A percentile compares a stretch with the other conserved stretches of the same genome.
Conservation (phyloP, 2,888 invertebrate genomes). For the Chaetogeoica ovagalla region DNA sequence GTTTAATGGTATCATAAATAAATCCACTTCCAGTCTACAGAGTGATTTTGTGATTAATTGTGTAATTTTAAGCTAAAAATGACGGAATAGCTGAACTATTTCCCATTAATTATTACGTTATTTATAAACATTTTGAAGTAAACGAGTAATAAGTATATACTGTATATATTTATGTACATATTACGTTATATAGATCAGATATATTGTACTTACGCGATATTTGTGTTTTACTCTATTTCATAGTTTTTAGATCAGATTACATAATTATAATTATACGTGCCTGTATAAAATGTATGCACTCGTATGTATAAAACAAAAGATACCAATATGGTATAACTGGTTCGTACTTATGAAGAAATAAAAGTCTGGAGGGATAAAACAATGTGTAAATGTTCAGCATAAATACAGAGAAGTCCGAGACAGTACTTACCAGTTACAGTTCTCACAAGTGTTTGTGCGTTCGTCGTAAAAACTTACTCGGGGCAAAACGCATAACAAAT, state of each 20-base stretch:
- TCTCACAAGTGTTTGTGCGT: neutral
- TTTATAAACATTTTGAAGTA: too few species aligned
- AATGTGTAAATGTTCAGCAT: slow-evolving; percentile 1
- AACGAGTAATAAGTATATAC: too few species aligned
- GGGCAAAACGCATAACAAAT: neutral
- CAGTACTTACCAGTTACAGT: slow-evolving; percentile 17
- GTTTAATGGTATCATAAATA: too few species aligned
- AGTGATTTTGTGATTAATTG: too few species aligned
- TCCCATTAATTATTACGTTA: too few species aligned
- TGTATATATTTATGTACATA: neutral
- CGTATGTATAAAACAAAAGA: slow-evolving; percentile 15
- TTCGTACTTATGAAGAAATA: slow-evolving; percentile 9
- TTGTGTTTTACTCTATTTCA: neutral
- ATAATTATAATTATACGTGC: slow-evolving; percentile 11
- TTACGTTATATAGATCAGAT: neutral
- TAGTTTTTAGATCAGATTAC: slow-evolving; percentile 20
- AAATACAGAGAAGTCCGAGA: slow-evolving; percentile 25
- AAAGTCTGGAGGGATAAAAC: slow-evolving; percentile 12
- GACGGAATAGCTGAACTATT: too few species aligned
- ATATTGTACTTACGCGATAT: neutral
- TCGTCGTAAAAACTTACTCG: neutral
- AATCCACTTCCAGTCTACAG: too few species aligned
- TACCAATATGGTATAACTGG: slow-evolving; percentile 33
- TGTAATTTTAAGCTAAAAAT: too few species aligned
- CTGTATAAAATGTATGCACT: neutral